A percentile compares a stretch with the other conserved stretches of the same genome.
phyloP scores from a whole-genome alignment of 1,140 invertebrate species.

The Papilio xuthus region DNA sequence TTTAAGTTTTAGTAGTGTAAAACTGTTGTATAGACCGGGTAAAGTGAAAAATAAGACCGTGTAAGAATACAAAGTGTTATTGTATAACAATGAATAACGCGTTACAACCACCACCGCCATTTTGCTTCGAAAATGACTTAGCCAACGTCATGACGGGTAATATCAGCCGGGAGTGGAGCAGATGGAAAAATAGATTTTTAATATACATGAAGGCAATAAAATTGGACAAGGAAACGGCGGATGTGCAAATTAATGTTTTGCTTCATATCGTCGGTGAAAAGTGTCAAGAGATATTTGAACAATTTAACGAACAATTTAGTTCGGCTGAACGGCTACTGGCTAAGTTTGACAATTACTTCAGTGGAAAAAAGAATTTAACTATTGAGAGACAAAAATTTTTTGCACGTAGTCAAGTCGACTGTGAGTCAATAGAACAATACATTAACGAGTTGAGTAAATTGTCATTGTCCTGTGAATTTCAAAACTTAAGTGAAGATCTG shows the following conservation, averaged over 20 bases:
- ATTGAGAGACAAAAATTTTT: slow-evolving; percentile 53
- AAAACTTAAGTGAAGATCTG: slow-evolving; percentile 42
- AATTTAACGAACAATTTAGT: slow-evolving; percentile 46
- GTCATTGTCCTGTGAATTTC: slow-evolving; percentile 48
- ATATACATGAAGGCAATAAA: slow-evolving; percentile 47
- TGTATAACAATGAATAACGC: no score
- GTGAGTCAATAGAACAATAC: slow-evolving; percentile 47
- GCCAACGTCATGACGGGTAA: neutral
- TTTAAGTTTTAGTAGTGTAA: no score
- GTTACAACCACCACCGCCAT: slow-evolving; percentile 1
- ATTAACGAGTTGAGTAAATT: slow-evolving; percentile 46
- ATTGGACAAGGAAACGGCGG: slow-evolving; percentile 38
- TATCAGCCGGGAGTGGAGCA: slow-evolving; percentile 40
- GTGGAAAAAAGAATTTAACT: slow-evolving; percentile 48
- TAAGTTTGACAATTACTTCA: slow-evolving; percentile 46
- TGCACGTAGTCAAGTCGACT: slow-evolving; percentile 44
- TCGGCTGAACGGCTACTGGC: slow-evolving; percentile 35
- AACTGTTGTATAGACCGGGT: no score
- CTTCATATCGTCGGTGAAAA: slow-evolving; percentile 48
- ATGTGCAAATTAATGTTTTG: slow-evolving; percentile 48
- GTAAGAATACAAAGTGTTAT: no score
- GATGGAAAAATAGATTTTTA: slow-evolving; percentile 43
- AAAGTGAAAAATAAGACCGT: no score
- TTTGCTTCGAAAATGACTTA: slow-evolving; percentile 24
- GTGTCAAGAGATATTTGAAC: slow-evolving; percentile 47